phyloP scores from a whole-genome alignment of 2,797 vertebrate species.

The Pantherophis alleghaniensis region DNA sequence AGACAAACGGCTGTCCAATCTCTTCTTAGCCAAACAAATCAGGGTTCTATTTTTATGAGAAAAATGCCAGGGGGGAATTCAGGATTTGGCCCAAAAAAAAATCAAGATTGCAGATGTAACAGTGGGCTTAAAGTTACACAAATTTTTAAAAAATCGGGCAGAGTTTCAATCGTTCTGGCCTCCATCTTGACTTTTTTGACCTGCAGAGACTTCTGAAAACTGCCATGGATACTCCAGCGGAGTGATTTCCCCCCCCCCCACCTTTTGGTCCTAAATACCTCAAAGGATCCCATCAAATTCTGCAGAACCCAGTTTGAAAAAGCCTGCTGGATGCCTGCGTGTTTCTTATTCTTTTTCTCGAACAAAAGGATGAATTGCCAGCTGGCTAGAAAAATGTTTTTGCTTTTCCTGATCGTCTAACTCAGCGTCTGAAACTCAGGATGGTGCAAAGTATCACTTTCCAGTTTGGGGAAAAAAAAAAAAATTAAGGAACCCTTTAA shows the following conservation, averaged over 20 bases:
- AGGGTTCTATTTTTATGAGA: too few relatives aligned
- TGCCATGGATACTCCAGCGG: background rate
- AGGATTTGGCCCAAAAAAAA: too few relatives aligned
- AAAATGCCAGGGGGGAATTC: too few relatives aligned
- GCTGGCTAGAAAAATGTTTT: background rate
- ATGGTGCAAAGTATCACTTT: background rate
- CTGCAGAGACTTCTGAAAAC: background rate
- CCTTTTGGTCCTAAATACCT: background rate
- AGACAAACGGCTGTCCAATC: too few relatives aligned
- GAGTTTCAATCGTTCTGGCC: background rate
- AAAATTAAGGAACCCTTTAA: too few relatives aligned
- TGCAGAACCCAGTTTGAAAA: background rate
- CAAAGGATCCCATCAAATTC: background rate
- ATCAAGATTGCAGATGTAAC: too few relatives aligned
- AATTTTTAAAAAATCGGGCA: too few relatives aligned
- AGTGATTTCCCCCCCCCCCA: fast-evolving
- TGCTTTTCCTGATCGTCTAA: background rate
- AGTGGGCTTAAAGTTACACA: too few relatives aligned
- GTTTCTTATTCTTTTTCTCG: background rate
- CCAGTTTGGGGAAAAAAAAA: background rate
- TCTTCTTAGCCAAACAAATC: too few relatives aligned
- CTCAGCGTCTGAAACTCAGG: background rate
- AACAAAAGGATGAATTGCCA: background rate
- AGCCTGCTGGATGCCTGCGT: background rate
- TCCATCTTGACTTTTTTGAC: background rate